Base-by-base conservation (phyloP, 2,888 invertebrate genomes). In the Conistra vaccinii region DNA sequence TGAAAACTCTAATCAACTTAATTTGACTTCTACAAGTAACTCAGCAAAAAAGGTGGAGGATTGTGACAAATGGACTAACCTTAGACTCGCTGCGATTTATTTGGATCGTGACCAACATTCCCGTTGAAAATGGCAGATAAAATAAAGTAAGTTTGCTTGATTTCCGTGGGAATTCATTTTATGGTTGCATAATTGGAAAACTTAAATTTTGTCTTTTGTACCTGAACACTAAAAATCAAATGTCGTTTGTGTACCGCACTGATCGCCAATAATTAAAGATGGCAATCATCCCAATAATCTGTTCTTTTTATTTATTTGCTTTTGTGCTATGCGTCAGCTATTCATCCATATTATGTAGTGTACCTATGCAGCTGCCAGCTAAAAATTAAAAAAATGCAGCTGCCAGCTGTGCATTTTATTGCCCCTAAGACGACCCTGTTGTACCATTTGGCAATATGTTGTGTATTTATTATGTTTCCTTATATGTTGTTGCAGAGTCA, bases 91-190 rank as follows among this genome's bases (percentile, higher is more conserved):
- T 75, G 71, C 32, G 45, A 75, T 55, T 78, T 29, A 73, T 53
- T 83, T 74, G 71, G 78, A 69, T 58, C 20, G 23, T 35, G 39
- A 76, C 42, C 68, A 72, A 81, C 83, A 80, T 76, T 78, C 63
- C 17, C 51, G n/a, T 39, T 57, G 26, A 87, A 79, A 77, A 95
- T 95, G 95, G 93, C 92, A 80, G 95, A 95, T 81, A 95, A 95
- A 94, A 95, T 95, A 90, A 94, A 92, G 95, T 95, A 90, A 85
- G 86, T 82, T 61, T 48, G 23, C 39, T 32, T 45, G 5, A 35
- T 53, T 62, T 42, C 10, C 0, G 29, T n/a, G 6, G 10, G 3
- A 35, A n/a, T 60, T 45, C 2, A 29, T 58, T 39, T 29, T 20
- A 58, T 10, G 42, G 10, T 32, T 42, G 61, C 14, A 20, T 51